Base-by-base conservation (phyloP, 1,140 invertebrate species). In the Drosophila ficusphila region DNA sequence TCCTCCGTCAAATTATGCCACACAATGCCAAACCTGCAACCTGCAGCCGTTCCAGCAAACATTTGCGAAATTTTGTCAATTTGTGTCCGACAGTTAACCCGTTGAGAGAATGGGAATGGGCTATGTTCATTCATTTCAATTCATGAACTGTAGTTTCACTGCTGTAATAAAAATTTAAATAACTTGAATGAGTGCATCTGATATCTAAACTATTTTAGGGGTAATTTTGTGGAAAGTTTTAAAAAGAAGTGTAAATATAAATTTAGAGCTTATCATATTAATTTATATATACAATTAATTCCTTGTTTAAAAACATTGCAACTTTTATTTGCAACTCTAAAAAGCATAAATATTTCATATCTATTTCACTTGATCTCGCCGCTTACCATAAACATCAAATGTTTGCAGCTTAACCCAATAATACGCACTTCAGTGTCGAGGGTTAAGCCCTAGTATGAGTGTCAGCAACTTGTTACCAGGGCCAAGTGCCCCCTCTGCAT, bases 41-140 rank as follows among this genome's bases (percentile, higher is more conserved):
- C 14, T 47, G 44, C 29, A 27, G 38, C 39, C 64, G 42, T 31
- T 12, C 44, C 49, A 39, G 27, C 69, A 53, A 62, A 53, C 31
- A 60, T 76, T 76, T 56, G 48, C 41, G 31, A 57, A 56, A 57
- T 64, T 58, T 49, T 69, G 78, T 82, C 79, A 73, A 78, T 83
- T 73, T 68, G 56, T 60, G 44, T 78, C 31, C 18, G 74, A 70
- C 61, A 47, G 14, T 47, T 47, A 69, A 52, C 42, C 73, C 61
- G 3, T 14, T 61, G 31, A 14, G 23, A 18, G 21, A 52, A 39
- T 39, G 16, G n/a, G n/a, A n/a, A 19, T 5, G 5, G 23, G 5
- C 23, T 3, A 23, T 5, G 2, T 23, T 23, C 2, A 23, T 23
- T 23, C 23, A 23, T 5, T 3, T 2, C 2, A 23, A 23, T 2